phyloP scores from a whole-genome alignment of 2,888 invertebrate species.

The Protodeltote pygarga region DNA sequence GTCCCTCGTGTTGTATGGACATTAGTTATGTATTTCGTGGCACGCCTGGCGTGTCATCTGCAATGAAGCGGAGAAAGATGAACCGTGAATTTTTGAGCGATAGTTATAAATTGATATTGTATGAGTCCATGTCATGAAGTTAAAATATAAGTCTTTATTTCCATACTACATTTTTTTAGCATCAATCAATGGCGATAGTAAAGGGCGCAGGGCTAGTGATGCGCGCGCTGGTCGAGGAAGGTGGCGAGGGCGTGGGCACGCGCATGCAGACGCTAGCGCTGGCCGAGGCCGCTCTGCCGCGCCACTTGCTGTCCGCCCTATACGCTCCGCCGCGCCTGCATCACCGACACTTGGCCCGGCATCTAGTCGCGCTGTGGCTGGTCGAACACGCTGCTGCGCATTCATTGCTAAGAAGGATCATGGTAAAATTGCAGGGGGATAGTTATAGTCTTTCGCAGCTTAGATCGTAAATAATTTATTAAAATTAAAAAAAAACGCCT shows the following conservation, averaged over 20 bases:
- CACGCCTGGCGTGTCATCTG: too few species aligned
- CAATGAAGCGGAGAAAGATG: too few species aligned
- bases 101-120: not conserved
- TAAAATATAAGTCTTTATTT: too few species aligned
- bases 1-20: too few species aligned
- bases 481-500: too few species aligned
- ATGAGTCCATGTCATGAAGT: too few species aligned
- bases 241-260: conserved; percentile 95
- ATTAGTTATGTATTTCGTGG: too few species aligned
- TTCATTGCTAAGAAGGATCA: conserved; percentile 94
- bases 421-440: conserved; percentile 86
- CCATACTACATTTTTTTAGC: conserved; percentile 86
- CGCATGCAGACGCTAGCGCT: conserved; percentile 98
- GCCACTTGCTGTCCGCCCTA: conserved; percentile 96
- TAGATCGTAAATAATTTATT: too few species aligned
- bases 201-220: conserved; percentile 99
- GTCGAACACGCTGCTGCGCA: conserved; percentile 97
- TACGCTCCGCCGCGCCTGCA: conserved; percentile 95
- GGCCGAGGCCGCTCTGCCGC: conserved; percentile 97
- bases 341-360: conserved; percentile 95
- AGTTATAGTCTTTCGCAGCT: not conserved
- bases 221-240: conserved; percentile 99
- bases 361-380: conserved; percentile 98
- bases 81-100: too few species aligned
- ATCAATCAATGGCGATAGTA: conserved; percentile 98